A percentile compares a stretch with the other conserved stretches of the same genome.
phyloP scores from a whole-genome alignment of 2,113 vertebrate species.

The Bujurquina vittata region DNA sequence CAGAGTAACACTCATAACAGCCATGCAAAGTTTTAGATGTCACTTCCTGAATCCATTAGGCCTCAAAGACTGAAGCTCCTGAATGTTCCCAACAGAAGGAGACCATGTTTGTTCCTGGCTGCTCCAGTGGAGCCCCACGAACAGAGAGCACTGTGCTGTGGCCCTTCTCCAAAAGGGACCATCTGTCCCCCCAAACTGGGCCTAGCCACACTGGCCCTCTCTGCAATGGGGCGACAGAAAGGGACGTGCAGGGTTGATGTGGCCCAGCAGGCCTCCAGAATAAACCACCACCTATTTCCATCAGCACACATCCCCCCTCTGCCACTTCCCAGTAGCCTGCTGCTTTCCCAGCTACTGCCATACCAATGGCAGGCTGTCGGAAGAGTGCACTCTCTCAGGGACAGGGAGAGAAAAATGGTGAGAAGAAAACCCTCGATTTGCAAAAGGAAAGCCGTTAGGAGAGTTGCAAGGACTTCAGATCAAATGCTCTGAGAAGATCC shows the following conservation, averaged over 20 bases:
- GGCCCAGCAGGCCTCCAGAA: conserved; percentile 69
- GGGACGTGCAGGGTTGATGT: conserved; percentile 62
- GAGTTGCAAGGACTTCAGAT: conserved; percentile 39
- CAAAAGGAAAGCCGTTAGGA: conserved; percentile 44
- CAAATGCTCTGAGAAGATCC: conserved; percentile 34
- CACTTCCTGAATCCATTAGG: conserved; percentile 18
- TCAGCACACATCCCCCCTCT: conserved; percentile 46
- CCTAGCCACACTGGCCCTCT: conserved; percentile 41
- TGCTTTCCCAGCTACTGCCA: conserved; percentile 44
- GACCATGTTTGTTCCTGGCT: conserved; percentile 71
- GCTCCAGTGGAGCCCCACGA: conserved; percentile 60
- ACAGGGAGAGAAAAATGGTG: conserved; percentile 17
- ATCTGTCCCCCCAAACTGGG: conserved; percentile 74
- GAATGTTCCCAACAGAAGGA: conserved; percentile 70
- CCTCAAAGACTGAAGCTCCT: conserved; percentile 37
- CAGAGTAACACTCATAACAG: conserved; percentile 7
- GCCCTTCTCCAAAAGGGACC: conserved; percentile 76
- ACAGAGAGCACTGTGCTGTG: conserved; percentile 63
- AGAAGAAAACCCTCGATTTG: conserved; percentile 38
- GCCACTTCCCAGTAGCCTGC: conserved; percentile 45
- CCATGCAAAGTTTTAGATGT: conserved; percentile 38
- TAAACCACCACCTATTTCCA: conserved; percentile 73
- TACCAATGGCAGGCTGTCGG: conserved; percentile 53
- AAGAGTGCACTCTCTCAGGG: conserved; percentile 14
- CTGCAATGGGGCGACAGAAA: conserved; percentile 35